Evolutionary conservation across 1,140 invertebrate genomes (phyloP), one percentile per base, ranked within the genome.

Genomic region (Panagrolaimus sp.): DNA sequence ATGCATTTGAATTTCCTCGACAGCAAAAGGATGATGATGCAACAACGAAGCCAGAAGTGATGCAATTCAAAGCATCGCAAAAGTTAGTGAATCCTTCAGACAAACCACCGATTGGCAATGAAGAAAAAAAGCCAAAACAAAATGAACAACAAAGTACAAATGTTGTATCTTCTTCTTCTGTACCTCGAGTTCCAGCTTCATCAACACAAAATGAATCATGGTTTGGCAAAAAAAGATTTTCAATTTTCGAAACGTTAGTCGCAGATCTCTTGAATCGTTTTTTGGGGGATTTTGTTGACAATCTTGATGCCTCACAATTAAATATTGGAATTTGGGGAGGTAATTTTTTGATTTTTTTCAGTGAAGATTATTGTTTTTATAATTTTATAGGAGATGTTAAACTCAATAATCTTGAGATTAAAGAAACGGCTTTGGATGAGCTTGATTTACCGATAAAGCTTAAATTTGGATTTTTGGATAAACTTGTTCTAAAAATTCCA

Each of bases 301-400:
- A 97, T 88, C 89, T 98, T 82, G 92, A 96, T 84, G 88, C 88
- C 74, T 91, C 90, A 55, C 93, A 98, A 83, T 85, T 98, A 47
- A 95, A 94, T 85, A 87, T 98, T 71, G 93, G 93, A 80, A 91
- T 96, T 80, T 97, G 93, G 92, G 93, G 93, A 86, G 94, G 94
- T 96, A 79, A 84, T 81, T 78, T 46, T 17, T 24, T 10, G 63
- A 15, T 21, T 67, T 69, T 64, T 38, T 8, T 71, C n/a, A 71
- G n/a, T n/a, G n/a, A n/a, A 26, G 52, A 26, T 52, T 69, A 8
- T 21, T 68, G 21, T 62, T 65, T 8, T 75, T 73, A 17, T 28
- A 7, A 4, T 7, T 14, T 89, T 89, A 71, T 83, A 97, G 95
- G 95, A 73, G 92, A 98, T 89, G 92, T 96, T 46, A 90, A 92